Conservation (phyloP, 2,888 invertebrate species). For the Tetropium fuscum region DNA sequence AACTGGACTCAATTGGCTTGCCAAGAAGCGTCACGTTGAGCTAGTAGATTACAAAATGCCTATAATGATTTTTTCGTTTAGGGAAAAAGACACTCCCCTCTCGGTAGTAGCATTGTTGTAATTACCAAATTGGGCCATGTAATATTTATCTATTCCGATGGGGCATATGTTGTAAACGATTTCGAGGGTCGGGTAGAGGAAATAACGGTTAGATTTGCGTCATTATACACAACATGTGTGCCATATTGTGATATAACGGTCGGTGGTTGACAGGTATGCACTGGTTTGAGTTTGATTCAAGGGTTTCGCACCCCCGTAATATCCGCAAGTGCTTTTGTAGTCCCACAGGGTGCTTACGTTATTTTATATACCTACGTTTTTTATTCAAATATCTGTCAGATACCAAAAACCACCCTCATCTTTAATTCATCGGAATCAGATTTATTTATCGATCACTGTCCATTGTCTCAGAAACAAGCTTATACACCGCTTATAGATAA, state of each 20-base stretch:
- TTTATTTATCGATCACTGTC: slow-evolving; percentile 35
- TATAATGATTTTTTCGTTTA: no score
- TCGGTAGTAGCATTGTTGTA: slow-evolving; percentile 8
- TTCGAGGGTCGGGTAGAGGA: slow-evolving; percentile 24
- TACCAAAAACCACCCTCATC: slow-evolving; percentile 21
- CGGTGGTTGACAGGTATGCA: slow-evolving; percentile 30
- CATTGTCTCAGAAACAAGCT: slow-evolving; percentile 26
- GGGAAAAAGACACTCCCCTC: no score
- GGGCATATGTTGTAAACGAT: slow-evolving; percentile 25
- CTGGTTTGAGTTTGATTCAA: slow-evolving; percentile 13
- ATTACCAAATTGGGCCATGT: slow-evolving; percentile 32
- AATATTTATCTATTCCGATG: slow-evolving; percentile 23
- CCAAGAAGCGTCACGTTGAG: no score
- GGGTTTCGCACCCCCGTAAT: slow-evolving; percentile 11
- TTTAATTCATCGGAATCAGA: slow-evolving; percentile 15
- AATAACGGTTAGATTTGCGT: slow-evolving; percentile 47
- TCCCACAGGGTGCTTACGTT: no score
- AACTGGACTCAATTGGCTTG: no score
- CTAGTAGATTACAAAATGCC: no score
- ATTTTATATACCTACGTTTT: no score
- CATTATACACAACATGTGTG: slow-evolving; percentile 36
- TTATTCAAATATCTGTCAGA: no score
- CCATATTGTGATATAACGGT: slow-evolving; percentile 41
- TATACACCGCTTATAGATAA: slow-evolving; percentile 25
- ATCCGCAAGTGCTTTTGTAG: slow-evolving; percentile 6